A percentile compares a stretch with the other conserved stretches of the same genome.
Evolutionary conservation across 2,797 vertebrate species (phyloP).

Genomic region (Coreius guichenoti): DNA sequence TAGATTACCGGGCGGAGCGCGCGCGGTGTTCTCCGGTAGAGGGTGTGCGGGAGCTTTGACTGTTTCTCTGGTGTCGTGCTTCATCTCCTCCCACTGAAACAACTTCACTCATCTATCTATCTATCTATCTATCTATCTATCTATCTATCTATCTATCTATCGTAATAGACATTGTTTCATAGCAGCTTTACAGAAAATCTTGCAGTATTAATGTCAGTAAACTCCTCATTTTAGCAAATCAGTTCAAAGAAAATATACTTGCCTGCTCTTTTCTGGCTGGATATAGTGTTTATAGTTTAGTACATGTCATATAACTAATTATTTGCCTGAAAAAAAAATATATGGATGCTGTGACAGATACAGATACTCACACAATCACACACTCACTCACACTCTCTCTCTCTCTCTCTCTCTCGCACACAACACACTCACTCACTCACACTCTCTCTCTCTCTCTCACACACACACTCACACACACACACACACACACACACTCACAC

Average conservation of each 20-base stretch:
- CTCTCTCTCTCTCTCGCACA: background rate
- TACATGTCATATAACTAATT: background rate
- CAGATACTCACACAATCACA: conserved; percentile 25
- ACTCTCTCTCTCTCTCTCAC: background rate
- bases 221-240: background rate
- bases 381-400: background rate
- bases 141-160: background rate
- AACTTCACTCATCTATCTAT: background rate
- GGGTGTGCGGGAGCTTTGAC: conserved; percentile 65
- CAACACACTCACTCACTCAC: conserved; percentile 10
- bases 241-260: background rate
- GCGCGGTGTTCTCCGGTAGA: conserved; percentile 71
- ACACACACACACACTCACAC: too few relatives aligned
- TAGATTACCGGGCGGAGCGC: conserved; percentile 73
- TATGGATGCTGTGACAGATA: background rate
- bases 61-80: conserved; percentile 33
- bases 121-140: background rate
- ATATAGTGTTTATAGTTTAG: background rate
- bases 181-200: background rate
- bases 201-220: background rate
- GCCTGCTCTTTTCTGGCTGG: background rate
- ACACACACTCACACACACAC: background rate
- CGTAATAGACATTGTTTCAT: background rate
- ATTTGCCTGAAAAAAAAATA: background rate
- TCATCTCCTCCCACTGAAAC: conserved; percentile 42